These are phyloP conservation scores for Rhopalosiphum padi DNA, from an alignment of 1,140 invertebrate genomes.

Conservation along the genomic window DNA sequence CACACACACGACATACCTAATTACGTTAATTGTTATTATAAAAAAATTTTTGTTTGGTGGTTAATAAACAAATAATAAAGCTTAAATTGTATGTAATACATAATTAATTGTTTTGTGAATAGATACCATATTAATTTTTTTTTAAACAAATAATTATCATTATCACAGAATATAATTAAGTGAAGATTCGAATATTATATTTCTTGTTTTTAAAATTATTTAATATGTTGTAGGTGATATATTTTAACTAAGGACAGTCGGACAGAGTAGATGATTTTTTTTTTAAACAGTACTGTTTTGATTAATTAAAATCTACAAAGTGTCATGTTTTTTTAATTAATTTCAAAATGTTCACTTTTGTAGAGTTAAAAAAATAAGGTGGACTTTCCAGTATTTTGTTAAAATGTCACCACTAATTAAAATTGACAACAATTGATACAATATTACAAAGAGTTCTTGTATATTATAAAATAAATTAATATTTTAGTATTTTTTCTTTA, in stretches of 20 bases:
- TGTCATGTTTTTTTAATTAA: constrained; percentile 15
- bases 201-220: not conserved
- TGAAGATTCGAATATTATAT: not conserved
- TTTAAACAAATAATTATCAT: not conserved
- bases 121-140: no score
- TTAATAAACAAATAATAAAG: no score
- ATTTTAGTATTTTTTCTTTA: not conserved
- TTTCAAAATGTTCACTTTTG: not conserved
- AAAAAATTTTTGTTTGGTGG: no score
- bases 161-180: not conserved
- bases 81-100: no score
- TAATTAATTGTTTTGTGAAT: no score
- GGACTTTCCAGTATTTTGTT: constrained; percentile 10
- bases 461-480: not conserved
- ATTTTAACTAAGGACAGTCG: not conserved
- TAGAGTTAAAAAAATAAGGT: constrained; percentile 23
- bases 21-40: no score
- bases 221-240: not conserved
- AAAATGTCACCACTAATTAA: constrained; percentile 6
- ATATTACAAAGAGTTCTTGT: not conserved
- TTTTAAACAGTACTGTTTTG: not conserved
- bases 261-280: not conserved
- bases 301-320: constrained; percentile 33
- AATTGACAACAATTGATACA: not conserved
- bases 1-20: no score